phyloP scores from a whole-genome alignment of 2,797 vertebrate genomes.

The Anniella stebbinsi region DNA sequence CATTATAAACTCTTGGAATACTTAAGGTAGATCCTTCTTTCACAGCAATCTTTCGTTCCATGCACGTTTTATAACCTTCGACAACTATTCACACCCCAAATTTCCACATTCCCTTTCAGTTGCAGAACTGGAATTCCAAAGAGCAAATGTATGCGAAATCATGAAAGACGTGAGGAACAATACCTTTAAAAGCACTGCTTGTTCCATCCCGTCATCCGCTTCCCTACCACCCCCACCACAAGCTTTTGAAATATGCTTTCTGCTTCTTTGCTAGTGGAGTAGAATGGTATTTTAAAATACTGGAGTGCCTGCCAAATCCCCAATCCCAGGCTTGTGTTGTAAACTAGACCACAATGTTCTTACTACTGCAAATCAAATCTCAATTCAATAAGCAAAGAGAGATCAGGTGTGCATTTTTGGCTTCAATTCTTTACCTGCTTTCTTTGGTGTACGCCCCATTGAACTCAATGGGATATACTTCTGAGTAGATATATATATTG shows the following conservation, averaged over 20 bases:
- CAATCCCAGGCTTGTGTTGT: slow-evolving; percentile 38
- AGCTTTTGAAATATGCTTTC: background rate
- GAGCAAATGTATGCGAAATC: background rate
- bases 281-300: background rate
- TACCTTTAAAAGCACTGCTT: background rate
- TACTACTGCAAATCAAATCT: background rate
- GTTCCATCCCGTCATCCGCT: background rate
- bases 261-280: background rate
- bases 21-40: too few species aligned
- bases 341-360: slow-evolving; percentile 14
- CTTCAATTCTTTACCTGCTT: too few species aligned
- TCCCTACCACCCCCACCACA: background rate
- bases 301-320: background rate
- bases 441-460: too few species aligned
- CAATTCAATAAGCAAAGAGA: background rate
- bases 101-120: background rate
- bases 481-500: too few species aligned
- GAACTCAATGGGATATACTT: too few species aligned
- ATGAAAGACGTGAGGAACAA: background rate
- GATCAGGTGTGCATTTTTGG: background rate
- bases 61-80: background rate
- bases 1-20: background rate
- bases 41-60: background rate
- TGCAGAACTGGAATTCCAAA: slow-evolving; percentile 36
- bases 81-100: background rate